Percentiles rank a stretch among this genome's conserved stretches.
These are phyloP conservation scores for Nothura maculosa DNA, from an alignment of 2,797 vertebrate species.

Conservation along the genomic window DNA sequence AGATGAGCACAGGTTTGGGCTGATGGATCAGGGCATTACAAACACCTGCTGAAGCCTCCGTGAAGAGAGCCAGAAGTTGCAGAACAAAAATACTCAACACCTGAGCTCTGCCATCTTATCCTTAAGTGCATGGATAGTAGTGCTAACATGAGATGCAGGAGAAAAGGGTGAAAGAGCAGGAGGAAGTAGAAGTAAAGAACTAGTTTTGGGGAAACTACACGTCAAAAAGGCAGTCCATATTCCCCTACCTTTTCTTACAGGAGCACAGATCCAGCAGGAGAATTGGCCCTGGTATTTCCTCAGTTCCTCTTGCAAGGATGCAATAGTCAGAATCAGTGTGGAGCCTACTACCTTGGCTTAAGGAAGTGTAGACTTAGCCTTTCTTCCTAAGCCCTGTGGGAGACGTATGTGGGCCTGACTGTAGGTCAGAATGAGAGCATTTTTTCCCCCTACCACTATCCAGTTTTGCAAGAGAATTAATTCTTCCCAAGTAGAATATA, in stretches of 20 bases:
- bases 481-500: neutral
- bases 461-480: neutral
- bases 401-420: accelerated
- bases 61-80: neutral
- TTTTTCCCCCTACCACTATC: neutral
- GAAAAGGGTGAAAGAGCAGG: neutral
- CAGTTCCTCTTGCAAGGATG: neutral
- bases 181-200: neutral
- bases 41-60: neutral
- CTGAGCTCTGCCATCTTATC: neutral
- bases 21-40: neutral
- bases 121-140: neutral
- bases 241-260: neutral
- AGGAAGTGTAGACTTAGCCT: neutral
- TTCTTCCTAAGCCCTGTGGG: neutral
- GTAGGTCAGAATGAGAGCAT: neutral
- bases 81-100: neutral
- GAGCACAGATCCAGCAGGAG: neutral
- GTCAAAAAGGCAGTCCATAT: neutral
- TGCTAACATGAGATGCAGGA: accelerated
- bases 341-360: neutral
- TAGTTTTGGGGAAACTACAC: neutral
- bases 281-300: neutral
- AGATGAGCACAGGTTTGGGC: neutral
- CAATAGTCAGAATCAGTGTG: accelerated